These are phyloP conservation scores for Martes flavigula DNA, from an alignment of 2,797 vertebrate genomes.

Conservation along the genomic window DNA sequence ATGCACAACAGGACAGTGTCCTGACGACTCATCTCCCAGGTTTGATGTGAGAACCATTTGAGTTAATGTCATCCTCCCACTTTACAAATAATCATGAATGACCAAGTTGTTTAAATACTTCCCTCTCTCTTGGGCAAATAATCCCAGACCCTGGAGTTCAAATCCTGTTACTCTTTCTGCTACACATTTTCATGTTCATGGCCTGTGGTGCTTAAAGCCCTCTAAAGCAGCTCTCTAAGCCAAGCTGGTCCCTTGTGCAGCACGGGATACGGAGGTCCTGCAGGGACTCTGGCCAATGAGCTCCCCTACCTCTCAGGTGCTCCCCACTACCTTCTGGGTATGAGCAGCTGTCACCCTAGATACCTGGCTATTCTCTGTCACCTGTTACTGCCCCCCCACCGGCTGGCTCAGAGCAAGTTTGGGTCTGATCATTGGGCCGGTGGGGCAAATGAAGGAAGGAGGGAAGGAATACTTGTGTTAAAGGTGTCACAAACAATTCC, in stretches of 20 bases:
- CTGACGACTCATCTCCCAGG: neutral
- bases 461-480: neutral
- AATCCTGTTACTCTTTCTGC: neutral
- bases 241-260: neutral
- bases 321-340: neutral
- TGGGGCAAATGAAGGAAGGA: too few species aligned
- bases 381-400: neutral
- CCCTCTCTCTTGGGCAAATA: constrained; percentile 6
- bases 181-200: neutral
- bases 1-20: accelerated
- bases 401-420: neutral
- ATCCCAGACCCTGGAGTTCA: neutral
- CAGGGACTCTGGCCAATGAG: neutral
- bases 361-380: neutral
- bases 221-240: neutral
- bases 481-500: neutral
- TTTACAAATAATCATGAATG: neutral
- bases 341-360: neutral
- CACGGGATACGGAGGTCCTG: neutral
- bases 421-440: neutral
- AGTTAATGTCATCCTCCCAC: neutral
- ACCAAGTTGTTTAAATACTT: neutral
- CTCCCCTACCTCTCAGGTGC: neutral
- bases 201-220: neutral
- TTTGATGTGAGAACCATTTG: neutral